These are phyloP conservation scores for Cariama cristata DNA, from an alignment of 2,113 vertebrate species.

Conservation along the genomic window DNA sequence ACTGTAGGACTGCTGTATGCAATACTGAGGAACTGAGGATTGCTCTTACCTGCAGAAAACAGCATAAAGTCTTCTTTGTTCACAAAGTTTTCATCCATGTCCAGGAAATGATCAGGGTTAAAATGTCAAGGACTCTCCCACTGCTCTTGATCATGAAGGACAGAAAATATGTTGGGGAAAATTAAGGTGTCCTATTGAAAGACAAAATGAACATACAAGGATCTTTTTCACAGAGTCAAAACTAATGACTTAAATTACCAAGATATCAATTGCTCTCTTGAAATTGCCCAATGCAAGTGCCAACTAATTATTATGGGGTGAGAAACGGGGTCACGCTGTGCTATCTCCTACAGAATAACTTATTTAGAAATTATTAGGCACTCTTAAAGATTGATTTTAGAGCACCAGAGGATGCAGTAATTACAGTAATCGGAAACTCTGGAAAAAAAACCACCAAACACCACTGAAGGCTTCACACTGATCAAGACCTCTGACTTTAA, in stretches of 20 bases:
- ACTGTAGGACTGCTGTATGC: background rate
- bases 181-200: slow-evolving; percentile 12
- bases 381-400: background rate
- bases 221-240: background rate
- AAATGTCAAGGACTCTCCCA: slow-evolving; percentile 36
- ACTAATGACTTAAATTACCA: background rate
- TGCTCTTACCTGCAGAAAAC: slow-evolving; percentile 26
- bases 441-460: background rate
- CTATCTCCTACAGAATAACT: background rate
- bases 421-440: background rate
- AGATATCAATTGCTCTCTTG: background rate
- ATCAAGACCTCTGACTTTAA: background rate
- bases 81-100: slow-evolving; percentile 31
- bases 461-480: background rate
- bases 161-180: slow-evolving; percentile 23
- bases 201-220: background rate
- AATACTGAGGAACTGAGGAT: background rate
- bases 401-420: background rate
- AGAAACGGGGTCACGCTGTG: background rate
- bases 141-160: slow-evolving; percentile 1
- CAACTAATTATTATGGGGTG: slow-evolving; percentile 5
- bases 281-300: background rate
- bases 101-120: slow-evolving; percentile 26
- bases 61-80: slow-evolving; percentile 38
- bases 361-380: background rate